Conservation (phyloP, 2,888 invertebrate genomes). For the Ferdinandea cuprea region DNA sequence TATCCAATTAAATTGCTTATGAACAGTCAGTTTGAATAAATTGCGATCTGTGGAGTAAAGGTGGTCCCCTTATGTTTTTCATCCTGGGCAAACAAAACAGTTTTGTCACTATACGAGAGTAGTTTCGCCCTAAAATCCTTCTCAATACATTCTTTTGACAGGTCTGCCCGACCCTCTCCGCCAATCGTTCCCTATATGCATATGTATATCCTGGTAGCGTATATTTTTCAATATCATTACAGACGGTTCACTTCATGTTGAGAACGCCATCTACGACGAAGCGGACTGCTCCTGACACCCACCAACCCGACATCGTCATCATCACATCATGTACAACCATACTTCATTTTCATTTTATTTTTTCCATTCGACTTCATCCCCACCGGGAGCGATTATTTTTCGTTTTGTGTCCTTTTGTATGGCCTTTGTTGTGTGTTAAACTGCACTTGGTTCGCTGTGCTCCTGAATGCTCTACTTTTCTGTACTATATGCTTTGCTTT, state of each 20-base stretch:
- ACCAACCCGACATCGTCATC: background rate
- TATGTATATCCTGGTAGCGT: background rate
- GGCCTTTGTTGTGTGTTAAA: conserved; percentile 60
- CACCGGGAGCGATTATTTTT: conserved; percentile 60
- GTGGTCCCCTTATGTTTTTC: no score
- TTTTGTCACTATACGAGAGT: no score
- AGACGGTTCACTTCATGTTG: conserved; percentile 3
- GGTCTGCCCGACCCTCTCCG: background rate
- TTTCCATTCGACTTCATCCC: conserved; percentile 44
- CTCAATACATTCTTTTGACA: conserved; percentile 20
- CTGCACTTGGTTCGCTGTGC: conserved; percentile 56
- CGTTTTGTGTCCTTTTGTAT: conserved; percentile 52
- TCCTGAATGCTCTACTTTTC: conserved; percentile 34
- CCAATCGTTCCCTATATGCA: no score
- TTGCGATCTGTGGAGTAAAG: background rate
- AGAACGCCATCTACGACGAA: no score
- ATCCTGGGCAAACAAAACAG: no score
- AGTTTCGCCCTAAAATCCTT: no score
- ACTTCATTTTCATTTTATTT: conserved; percentile 14
- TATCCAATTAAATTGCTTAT: conserved; percentile 13
- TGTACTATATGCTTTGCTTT: conserved; percentile 20
- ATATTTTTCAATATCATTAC: conserved; percentile 31
- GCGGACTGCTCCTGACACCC: conserved; percentile 36
- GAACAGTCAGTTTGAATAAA: background rate
- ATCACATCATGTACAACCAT: background rate